A percentile compares a stretch with the other conserved stretches of the same genome.
phyloP scores from a whole-genome alignment of 2,888 invertebrate species.

The Ypsolopha sequella region DNA sequence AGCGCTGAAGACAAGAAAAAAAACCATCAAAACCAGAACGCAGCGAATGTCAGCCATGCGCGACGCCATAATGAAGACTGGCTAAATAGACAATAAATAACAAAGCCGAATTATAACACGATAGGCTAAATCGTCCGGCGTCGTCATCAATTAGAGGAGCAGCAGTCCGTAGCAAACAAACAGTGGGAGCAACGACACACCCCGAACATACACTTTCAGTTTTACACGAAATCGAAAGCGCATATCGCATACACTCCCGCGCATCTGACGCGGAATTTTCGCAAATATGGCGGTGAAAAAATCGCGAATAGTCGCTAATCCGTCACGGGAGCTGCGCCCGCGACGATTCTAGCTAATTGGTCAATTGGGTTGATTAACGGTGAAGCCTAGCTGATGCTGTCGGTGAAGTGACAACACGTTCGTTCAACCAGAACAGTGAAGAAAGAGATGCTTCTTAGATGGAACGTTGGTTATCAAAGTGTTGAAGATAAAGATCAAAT shows the following conservation, averaged over 20 bases:
- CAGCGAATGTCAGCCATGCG: conserved; percentile 18
- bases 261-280: conserved; percentile 43
- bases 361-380: conserved; percentile 22
- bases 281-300: conserved; percentile 52
- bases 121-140: conserved; percentile 40
- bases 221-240: conserved; percentile 63
- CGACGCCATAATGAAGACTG: conserved; percentile 27
- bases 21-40: not conserved
- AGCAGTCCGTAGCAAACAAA: conserved; percentile 64
- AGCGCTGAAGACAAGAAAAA: not conserved
- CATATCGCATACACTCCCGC: conserved; percentile 39
- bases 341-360: conserved; percentile 41
- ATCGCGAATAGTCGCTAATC: conserved; percentile 48
- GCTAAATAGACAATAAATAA: conserved; percentile 50
- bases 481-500: no score
- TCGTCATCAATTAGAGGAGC: conserved; percentile 25
- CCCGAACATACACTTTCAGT: conserved; percentile 67
- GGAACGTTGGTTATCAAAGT: no score
- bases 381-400: no score
- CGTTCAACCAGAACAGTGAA: not conserved
- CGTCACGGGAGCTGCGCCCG: conserved; percentile 36
- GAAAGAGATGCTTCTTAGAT: not conserved
- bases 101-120: conserved; percentile 51
- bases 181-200: conserved; percentile 61
- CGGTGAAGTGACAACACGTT: no score